A percentile compares a stretch with the other conserved stretches of the same genome.
Evolutionary conservation across 35 echinoderm and acorn worm genomes (phyloP).

Genomic region (Lytechinus pictus): DNA sequence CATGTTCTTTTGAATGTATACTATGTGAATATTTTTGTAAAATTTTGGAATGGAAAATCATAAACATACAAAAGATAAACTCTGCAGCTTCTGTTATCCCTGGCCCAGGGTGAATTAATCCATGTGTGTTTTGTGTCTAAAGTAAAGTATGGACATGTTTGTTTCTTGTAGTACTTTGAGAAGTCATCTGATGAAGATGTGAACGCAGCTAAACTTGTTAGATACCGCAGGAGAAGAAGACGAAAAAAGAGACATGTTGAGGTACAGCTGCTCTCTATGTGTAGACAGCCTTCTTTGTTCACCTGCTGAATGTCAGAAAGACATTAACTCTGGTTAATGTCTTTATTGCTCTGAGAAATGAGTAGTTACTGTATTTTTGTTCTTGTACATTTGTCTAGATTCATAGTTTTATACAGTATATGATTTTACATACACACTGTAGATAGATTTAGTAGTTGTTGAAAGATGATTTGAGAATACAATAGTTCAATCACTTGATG

Average conservation of each 20-base stretch:
- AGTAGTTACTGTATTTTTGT: neutral
- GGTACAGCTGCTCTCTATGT: neutral
- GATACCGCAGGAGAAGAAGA: constrained; percentile 6
- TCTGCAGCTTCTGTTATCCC: neutral
- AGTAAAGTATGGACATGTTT: neutral
- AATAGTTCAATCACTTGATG: neutral
- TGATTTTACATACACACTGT: neutral
- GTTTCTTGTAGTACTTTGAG: constrained; percentile 40
- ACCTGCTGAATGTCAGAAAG: neutral
- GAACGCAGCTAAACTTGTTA: neutral
- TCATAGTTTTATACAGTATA: neutral
- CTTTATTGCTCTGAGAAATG: neutral
- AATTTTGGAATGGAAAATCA: neutral
- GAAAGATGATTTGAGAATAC: neutral
- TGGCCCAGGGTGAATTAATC: neutral
- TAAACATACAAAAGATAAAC: neutral
- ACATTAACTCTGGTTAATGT: neutral
- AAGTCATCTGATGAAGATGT: constrained; percentile 25
- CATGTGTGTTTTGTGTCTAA: neutral
- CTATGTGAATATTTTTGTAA: neutral
- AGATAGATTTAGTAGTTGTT: neutral
- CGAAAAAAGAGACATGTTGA: constrained; percentile 1
- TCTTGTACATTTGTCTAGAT: neutral
- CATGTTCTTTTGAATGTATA: neutral
- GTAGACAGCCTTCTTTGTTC: neutral